phyloP scores from a whole-genome alignment of 2,113 vertebrate species.

The Anser brachyrhynchus region DNA sequence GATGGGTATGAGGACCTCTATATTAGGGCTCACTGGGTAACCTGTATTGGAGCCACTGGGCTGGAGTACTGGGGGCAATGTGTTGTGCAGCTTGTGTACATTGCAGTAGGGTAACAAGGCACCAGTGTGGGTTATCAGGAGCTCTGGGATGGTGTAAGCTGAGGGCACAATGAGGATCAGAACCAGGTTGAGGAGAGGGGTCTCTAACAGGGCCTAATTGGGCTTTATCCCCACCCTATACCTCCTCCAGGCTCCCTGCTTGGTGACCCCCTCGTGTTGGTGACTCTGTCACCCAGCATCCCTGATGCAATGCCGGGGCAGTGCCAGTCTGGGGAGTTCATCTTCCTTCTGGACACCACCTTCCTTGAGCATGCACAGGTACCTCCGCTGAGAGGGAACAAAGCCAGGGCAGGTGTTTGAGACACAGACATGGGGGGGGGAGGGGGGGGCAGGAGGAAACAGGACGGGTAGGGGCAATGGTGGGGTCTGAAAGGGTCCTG shows the following conservation, averaged over 20 bases:
- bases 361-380: background rate
- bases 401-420: background rate
- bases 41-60: background rate
- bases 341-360: background rate
- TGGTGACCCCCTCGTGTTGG: background rate
- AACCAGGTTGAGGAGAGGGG: background rate
- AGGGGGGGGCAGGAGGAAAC: too few species aligned
- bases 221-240: background rate
- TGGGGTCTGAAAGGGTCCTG: background rate
- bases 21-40: background rate
- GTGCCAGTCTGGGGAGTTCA: background rate
- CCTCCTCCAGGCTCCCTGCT: background rate
- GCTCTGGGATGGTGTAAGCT: background rate
- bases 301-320: background rate
- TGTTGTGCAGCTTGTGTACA: background rate
- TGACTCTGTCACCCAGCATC: background rate
- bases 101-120: background rate
- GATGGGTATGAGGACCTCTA: accelerated
- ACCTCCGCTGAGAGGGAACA: background rate
- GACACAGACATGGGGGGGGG: background rate
- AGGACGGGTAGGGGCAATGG: background rate
- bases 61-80: background rate
- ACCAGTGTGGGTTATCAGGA: background rate
- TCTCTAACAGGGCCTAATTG: background rate
- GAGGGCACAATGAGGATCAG: background rate